These are phyloP conservation scores for Listronotus oregonensis DNA, from an alignment of 1,140 invertebrate genomes.

Conservation along the genomic window DNA sequence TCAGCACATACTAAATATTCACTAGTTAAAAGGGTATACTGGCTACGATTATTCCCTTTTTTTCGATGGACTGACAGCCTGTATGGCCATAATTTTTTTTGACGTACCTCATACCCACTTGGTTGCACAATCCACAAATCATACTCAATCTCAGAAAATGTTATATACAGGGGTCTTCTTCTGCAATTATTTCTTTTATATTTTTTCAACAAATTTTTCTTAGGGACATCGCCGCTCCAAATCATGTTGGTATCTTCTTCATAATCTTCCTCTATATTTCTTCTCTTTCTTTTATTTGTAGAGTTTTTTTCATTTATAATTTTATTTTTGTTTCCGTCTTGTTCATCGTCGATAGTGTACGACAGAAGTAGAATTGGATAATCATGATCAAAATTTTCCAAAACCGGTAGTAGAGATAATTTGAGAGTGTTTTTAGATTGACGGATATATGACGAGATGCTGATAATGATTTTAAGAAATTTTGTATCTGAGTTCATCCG, in stretches of 20 bases:
- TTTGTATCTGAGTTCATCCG: constrained; percentile 30
- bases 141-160: constrained; percentile 68
- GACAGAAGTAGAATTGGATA: constrained; percentile 51
- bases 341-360: constrained; percentile 40
- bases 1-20: no score
- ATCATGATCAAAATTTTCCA: constrained; percentile 50
- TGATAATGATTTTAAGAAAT: constrained; percentile 44
- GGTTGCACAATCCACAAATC: constrained; percentile 71
- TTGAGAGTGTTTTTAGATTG: constrained; percentile 29
- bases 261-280: constrained; percentile 50
- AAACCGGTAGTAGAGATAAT: constrained; percentile 48
- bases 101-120: constrained; percentile 62
- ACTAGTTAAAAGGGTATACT: no score
- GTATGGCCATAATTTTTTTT: no score
- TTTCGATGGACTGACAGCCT: no score
- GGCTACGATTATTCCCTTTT: no score
- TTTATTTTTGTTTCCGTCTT: constrained; percentile 9
- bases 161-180: constrained; percentile 63
- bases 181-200: constrained; percentile 60
- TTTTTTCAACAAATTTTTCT: constrained; percentile 42
- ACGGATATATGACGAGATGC: constrained; percentile 35
- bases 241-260: constrained; percentile 51
- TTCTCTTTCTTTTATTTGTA: constrained; percentile 31
- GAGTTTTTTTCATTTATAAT: constrained; percentile 3
- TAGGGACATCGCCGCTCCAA: constrained; percentile 45